These are phyloP conservation scores for Leucania comma DNA, from an alignment of 2,888 invertebrate genomes.

Conservation along the genomic window DNA sequence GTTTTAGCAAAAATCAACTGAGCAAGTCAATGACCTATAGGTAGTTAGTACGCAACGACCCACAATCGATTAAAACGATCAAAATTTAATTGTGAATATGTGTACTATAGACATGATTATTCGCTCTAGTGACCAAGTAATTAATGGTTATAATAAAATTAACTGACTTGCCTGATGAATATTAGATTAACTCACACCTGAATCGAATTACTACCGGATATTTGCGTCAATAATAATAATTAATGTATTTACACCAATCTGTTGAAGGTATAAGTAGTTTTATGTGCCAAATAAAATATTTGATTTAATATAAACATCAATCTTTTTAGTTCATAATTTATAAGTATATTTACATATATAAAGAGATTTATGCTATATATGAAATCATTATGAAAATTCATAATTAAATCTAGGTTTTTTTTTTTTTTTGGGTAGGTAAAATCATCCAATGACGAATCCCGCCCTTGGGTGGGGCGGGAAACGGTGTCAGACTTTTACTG, in stretches of 20 bases:
- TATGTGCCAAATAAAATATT: not conserved
- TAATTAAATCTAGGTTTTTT: conserved; percentile 11
- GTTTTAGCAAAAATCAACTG: too few relatives aligned
- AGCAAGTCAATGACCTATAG: too few relatives aligned
- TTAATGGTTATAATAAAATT: conserved; percentile 34
- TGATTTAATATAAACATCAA: not conserved
- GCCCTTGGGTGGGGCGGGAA: too few relatives aligned
- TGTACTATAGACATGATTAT: conserved; percentile 8
- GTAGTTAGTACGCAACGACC: too few relatives aligned
- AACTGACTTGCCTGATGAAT: conserved; percentile 16
- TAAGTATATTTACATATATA: not conserved
- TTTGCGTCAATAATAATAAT: conserved; percentile 1
- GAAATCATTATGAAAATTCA: not conserved
- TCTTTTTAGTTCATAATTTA: not conserved
- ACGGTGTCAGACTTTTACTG: too few relatives aligned
- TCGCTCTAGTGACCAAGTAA: conserved; percentile 37
- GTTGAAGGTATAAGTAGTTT: not conserved
- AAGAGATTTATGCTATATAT: not conserved
- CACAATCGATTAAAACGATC: too few relatives aligned
- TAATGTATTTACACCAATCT: not conserved
- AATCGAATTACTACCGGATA: conserved; percentile 2
- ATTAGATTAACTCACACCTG: conserved; percentile 15
- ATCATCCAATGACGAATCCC: too few relatives aligned
- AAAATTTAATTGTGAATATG: too few relatives aligned
- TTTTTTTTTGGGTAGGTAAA: too few relatives aligned